Conservation (phyloP, 2,113 vertebrate genomes). For the Poecilia latipinna region DNA sequence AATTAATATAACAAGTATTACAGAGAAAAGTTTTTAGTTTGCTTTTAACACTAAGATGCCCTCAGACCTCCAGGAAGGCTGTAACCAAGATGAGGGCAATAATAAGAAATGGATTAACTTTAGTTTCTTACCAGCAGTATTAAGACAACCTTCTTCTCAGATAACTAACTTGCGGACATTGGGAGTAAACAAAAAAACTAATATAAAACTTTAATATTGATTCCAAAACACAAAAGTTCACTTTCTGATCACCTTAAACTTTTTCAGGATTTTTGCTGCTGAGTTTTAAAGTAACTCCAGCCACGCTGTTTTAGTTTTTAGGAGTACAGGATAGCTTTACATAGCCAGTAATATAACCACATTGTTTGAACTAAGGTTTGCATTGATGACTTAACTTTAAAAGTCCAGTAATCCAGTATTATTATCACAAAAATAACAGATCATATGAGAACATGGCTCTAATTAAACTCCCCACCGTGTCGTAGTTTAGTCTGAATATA, state of each 20-base stretch:
- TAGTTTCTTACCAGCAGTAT: too few relatives aligned
- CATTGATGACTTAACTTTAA: background rate
- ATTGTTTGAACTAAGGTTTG: background rate
- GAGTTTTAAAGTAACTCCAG: background rate
- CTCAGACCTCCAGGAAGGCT: too few relatives aligned
- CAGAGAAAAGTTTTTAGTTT: too few relatives aligned
- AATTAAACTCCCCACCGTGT: background rate
- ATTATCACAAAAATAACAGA: background rate
- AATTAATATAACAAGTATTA: too few relatives aligned
- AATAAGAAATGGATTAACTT: too few relatives aligned
- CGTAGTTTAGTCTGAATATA: background rate
- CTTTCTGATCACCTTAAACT: background rate
- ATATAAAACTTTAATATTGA: background rate
- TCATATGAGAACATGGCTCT: background rate
- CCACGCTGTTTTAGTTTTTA: background rate
- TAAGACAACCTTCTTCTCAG: too few relatives aligned
- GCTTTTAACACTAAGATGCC: too few relatives aligned
- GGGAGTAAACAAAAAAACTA: background rate
- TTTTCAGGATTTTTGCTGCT: background rate
- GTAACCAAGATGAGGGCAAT: too few relatives aligned
- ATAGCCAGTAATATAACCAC: background rate
- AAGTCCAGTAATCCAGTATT: background rate
- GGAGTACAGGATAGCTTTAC: background rate
- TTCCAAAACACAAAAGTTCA: background rate
- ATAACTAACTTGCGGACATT: too few relatives aligned